Conservation (phyloP, 2,888 invertebrate genomes). For the Stomorhina lunata region DNA sequence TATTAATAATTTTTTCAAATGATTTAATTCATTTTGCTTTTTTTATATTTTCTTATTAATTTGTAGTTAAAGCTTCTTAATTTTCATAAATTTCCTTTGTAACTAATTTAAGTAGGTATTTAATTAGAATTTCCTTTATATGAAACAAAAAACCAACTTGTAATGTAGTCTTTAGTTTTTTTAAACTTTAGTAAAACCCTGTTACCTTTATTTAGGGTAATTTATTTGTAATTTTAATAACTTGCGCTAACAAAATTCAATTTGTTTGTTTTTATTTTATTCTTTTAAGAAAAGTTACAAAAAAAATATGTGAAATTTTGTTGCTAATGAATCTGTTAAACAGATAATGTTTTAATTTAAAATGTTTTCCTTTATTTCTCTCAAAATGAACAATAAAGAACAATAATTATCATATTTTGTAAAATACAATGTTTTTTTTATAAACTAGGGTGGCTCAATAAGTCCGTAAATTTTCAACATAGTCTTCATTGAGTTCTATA, state of each 20-base stretch:
- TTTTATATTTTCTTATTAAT: background rate
- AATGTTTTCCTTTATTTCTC: conserved; percentile 1
- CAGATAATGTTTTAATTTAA: conserved; percentile 30
- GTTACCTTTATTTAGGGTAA: conserved; percentile 12
- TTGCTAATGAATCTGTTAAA: conserved; percentile 40
- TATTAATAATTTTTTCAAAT: conserved; percentile 16
- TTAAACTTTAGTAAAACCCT: background rate
- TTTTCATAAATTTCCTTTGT: conserved; percentile 17
- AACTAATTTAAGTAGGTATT: conserved; percentile 28
- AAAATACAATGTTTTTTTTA: conserved; percentile 56
- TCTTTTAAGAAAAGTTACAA: background rate
- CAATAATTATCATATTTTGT: conserved; percentile 68
- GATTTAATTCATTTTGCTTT: background rate
- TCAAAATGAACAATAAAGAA: conserved; percentile 41
- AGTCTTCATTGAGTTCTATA: no score
- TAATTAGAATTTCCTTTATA: conserved; percentile 10
- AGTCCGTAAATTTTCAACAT: no score
- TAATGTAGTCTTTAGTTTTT: conserved; percentile 20
- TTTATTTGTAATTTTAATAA: conserved; percentile 15
- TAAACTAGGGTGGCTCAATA: background rate
- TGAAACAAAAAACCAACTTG: background rate
- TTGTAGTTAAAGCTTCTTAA: conserved; percentile 14
- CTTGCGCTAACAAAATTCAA: background rate
- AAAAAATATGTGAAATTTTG: conserved; percentile 26
- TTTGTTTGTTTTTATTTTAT: conserved; percentile 18